Evolutionary conservation across 35 echinoderm and acorn worm genomes (phyloP).

Genomic region (Antedon bifida): DNA sequence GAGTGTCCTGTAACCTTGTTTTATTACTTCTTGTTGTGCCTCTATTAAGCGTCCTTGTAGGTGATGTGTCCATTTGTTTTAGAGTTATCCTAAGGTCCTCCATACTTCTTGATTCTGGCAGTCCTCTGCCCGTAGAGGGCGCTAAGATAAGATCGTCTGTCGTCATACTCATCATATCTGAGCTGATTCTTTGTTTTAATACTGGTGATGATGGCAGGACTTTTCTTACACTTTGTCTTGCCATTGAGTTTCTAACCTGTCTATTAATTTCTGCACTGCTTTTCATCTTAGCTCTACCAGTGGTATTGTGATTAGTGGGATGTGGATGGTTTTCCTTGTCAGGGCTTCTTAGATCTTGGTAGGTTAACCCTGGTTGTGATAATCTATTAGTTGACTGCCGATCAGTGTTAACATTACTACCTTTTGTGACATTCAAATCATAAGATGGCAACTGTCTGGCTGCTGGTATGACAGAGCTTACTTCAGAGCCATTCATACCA

Average conservation of each 20-base stretch:
- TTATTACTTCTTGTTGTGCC: background rate
- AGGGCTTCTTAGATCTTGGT: background rate
- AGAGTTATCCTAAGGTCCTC: background rate
- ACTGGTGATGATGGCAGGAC: background rate
- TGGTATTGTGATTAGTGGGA: background rate
- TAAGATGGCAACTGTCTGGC: background rate
- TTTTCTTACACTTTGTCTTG: background rate
- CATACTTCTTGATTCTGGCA: background rate
- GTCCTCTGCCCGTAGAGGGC: background rate
- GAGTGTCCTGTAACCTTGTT: background rate
- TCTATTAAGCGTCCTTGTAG: background rate
- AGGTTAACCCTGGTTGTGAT: background rate
- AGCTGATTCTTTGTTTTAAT: background rate
- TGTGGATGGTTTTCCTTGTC: background rate
- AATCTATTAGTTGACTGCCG: background rate
- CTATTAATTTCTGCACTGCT: background rate
- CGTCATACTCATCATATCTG: background rate
- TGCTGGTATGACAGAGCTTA: background rate
- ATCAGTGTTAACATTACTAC: background rate
- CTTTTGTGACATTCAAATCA: background rate
- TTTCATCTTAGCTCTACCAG: background rate
- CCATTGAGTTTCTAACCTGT: background rate
- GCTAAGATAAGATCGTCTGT: background rate
- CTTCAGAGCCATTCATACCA: constrained; percentile 2
- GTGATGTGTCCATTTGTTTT: background rate